Base-by-base conservation (phyloP, 2,113 vertebrate genomes). In the Pycnonotus jocosus region DNA sequence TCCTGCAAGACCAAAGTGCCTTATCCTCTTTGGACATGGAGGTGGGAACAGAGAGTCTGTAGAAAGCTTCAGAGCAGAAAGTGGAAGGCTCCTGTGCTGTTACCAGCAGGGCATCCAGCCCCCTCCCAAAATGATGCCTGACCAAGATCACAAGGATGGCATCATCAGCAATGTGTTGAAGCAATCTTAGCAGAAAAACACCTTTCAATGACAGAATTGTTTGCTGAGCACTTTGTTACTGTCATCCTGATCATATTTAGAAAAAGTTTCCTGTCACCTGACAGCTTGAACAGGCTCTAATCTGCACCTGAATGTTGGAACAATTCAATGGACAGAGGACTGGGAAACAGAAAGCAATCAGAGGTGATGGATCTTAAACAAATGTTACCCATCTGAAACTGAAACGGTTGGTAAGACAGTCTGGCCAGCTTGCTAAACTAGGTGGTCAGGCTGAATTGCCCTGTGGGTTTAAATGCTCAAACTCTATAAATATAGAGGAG, bases 61-160 rank as follows among this genome's bases (percentile, higher is more conserved):
- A 62, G 64, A 37, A 78, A 78, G 3, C 28, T 51, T 68, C 22
- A 18, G 1, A 8, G 35, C 38, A 74, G 15, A 70, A 86, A 61
- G 16, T 15, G 38, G 38, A 84, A 64, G 40, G 25, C 13, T 22
- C 14, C 30, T 40, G 37, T 72, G 13, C 40, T 11, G 0, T 33
- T 58, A 30, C 11, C 19, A 54, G n/a, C 19, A 16, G 0, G 0
- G 2, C 22, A 31, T 51, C 44, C 58, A 83, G 24, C 25, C 58
- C 64, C 25, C 42, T 37, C 8, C 35, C 30, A 53, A 16, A 35
- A 25, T 5, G 4, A 9, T 79, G 14, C 30, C 38, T 40, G 65
- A 40, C 17, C 31, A 61, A 45, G 33, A 35, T 21, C 44, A 61
- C 1, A 3, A 77, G 35, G 30, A 33, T 11, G 22, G 12, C 25